These are phyloP conservation scores for Catharus fuscescens DNA, from an alignment of 2,113 vertebrate genomes.

Conservation along the genomic window DNA sequence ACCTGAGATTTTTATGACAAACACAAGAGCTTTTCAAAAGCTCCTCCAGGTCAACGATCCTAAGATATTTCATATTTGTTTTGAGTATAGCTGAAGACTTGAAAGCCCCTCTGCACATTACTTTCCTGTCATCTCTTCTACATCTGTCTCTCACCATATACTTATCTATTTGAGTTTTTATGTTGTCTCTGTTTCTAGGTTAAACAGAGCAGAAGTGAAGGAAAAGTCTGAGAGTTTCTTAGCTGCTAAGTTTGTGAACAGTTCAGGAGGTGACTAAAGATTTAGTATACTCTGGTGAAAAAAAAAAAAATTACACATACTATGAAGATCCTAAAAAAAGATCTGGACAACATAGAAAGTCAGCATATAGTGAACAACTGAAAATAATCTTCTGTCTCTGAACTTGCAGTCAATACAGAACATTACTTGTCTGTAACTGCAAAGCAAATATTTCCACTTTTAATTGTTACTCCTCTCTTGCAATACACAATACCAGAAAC, in stretches of 20 bases:
- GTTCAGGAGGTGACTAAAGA: neutral
- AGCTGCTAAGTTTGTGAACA: neutral
- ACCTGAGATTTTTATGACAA: neutral
- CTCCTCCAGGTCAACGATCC: neutral
- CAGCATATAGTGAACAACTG: neutral
- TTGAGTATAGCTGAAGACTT: neutral
- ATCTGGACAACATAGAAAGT: neutral
- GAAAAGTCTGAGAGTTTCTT: neutral
- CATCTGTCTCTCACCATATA: neutral
- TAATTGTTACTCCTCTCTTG: neutral
- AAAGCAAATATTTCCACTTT: neutral
- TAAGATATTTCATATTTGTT: neutral
- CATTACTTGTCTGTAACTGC: neutral
- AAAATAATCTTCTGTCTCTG: neutral
- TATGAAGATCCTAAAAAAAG: neutral
- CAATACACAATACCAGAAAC: neutral
- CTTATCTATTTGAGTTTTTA: neutral
- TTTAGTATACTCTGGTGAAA: neutral
- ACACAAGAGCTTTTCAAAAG: neutral
- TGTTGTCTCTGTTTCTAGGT: neutral
- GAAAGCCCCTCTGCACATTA: neutral
- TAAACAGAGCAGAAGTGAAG: slow-evolving; percentile 8
- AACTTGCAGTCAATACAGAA: neutral
- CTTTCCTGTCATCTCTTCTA: neutral
- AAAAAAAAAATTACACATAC: neutral